Evolutionary conservation across 2,113 vertebrate genomes (phyloP).

Genomic region (Proteles cristata): DNA sequence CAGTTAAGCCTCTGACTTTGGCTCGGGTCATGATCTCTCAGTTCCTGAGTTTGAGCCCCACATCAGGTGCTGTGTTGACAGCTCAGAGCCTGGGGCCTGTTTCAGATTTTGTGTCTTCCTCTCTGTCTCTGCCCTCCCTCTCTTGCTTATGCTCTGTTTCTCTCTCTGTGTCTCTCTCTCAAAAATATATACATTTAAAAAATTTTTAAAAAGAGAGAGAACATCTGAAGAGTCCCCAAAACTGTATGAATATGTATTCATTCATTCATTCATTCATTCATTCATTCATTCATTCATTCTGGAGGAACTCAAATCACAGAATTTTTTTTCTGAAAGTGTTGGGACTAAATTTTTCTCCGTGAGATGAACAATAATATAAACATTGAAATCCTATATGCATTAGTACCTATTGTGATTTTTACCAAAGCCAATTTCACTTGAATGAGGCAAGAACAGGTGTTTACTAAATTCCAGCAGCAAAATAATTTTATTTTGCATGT

Average conservation of each 20-base stretch:
- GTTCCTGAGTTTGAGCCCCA: not conserved
- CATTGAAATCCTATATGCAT: not conserved
- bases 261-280: not conserved
- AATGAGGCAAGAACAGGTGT: not conserved
- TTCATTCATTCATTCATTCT: not conserved
- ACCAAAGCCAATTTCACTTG: not conserved
- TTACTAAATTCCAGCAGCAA: not conserved
- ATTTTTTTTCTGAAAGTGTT: not conserved
- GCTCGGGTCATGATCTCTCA: not conserved
- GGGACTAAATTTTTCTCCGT: not conserved
- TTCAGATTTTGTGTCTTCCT: too few species aligned
- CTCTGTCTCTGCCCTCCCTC: not conserved
- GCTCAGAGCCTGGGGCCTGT: not conserved
- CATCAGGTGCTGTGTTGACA: not conserved
- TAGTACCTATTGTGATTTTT: not conserved
- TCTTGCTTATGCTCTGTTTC: too few species aligned
- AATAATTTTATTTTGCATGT: slow-evolving; percentile 12
- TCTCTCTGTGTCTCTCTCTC: not conserved
- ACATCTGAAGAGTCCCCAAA: not conserved
- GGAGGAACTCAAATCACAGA: not conserved
- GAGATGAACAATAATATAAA: not conserved
- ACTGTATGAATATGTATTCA: not conserved
- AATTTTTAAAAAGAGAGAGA: not conserved
- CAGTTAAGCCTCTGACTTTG: not conserved
- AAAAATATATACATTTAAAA: not conserved